A percentile compares a stretch with the other conserved stretches of the same genome.
phyloP scores from a whole-genome alignment of 2,888 invertebrate genomes.

The Campaea margaritaria region DNA sequence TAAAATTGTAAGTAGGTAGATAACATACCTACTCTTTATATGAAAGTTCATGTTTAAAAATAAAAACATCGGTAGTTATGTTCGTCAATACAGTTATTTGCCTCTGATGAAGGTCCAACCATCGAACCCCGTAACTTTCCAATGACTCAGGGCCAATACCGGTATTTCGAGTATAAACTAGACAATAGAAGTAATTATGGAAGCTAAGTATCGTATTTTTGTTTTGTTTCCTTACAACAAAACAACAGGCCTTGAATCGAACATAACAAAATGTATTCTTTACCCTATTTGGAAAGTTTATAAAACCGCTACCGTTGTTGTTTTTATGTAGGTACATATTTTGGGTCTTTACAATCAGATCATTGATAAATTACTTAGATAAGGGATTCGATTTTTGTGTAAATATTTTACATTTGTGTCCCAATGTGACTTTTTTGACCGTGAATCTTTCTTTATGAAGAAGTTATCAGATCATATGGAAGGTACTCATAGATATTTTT shows the following conservation, averaged over 20 bases:
- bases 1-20: background rate
- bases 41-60: too few relatives aligned
- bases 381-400: background rate
- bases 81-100: background rate
- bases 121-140: slow-evolving; percentile 20
- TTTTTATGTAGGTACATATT: slow-evolving; percentile 15
- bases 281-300: slow-evolving; percentile 36
- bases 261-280: slow-evolving; percentile 43
- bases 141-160: slow-evolving; percentile 20
- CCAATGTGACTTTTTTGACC: too few relatives aligned
- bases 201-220: slow-evolving; percentile 44
- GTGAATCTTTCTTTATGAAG: too few relatives aligned
- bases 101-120: slow-evolving; percentile 8
- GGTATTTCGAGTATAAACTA: slow-evolving; percentile 28
- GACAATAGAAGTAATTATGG: slow-evolving; percentile 46
- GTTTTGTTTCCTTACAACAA: slow-evolving; percentile 36
- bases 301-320: slow-evolving; percentile 23
- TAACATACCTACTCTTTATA: too few relatives aligned
- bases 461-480: too few relatives aligned
- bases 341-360: slow-evolving; percentile 5
- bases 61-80: background rate
- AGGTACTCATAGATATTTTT: background rate
- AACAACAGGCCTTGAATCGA: slow-evolving; percentile 31
- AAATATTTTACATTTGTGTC: background rate
- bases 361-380: background rate